Evolutionary conservation across 2,113 vertebrate species (phyloP), one percentile per base, ranked within the genome.

Genomic region (Syngnathus floridae): DNA sequence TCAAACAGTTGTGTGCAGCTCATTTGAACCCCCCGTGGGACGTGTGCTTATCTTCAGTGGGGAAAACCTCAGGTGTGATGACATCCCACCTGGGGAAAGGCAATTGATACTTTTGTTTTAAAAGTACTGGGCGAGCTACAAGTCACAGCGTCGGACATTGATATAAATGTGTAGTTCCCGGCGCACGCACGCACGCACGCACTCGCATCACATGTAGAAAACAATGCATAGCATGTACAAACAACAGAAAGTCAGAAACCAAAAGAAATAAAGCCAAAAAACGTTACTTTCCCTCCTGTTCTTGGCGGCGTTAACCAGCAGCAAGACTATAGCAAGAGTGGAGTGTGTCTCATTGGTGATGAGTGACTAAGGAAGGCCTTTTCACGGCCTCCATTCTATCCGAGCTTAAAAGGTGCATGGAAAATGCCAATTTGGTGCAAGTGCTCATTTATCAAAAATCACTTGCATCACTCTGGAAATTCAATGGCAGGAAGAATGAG

Each of bases 21-120:
- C 58, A 16, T 43, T 26, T 62, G 66, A 65, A 66, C 63, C 46
- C 58, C 61, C 67, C 67, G 52, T 45, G 58, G 67, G 80, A 71
- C 66, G 72, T 84, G 85, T 82, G 83, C 79, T 84, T 83, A 22
- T 82, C 72, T 67, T 76, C 48, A 17, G 45, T 19, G 40, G 61
- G 70, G 46, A 16, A 80, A 72, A 83, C 46, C 13, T 74, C 58
- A 43, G 56, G 52, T 71, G 70, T 6, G 63, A 80, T 58, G 26
- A 48, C 51, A 46, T 70, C 67, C 69, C 75, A 72, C 67, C 57
- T 52, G n/a, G 61, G 72, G 63, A 64, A 82, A 86, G 82, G 86
- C 83, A 81, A 81, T 82, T 82, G 49, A 56, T 45, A 26, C 65
- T 1, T 64, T 57, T 49, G 36, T 69, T 36, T 58, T 37, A 51